Conservation (phyloP, 2,797 vertebrate species). For the Syndactyla subalaris region DNA sequence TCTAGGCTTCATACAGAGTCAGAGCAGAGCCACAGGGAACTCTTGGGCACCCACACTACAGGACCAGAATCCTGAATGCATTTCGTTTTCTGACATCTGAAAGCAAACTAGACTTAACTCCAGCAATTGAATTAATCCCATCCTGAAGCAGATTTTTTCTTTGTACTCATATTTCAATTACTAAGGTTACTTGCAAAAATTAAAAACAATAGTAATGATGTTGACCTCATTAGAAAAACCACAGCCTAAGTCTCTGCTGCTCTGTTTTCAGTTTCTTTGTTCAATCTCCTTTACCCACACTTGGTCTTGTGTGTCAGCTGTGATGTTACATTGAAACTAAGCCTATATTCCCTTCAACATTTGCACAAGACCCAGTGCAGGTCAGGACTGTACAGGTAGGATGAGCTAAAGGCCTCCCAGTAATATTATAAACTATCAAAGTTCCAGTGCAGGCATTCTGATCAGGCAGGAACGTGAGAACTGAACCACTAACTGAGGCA, state of each 20-base stretch:
- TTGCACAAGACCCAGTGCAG: not conserved
- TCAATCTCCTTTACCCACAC: not conserved
- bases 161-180: not conserved
- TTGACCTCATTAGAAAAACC: not conserved
- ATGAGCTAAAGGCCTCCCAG: not conserved
- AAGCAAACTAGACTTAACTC: not conserved
- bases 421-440: not conserved
- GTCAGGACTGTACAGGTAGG: not conserved
- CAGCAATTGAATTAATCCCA: not conserved
- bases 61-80: not conserved
- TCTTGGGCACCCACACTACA: not conserved
- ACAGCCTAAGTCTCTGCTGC: not conserved
- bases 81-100: not conserved
- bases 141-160: not conserved
- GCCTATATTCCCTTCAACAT: not conserved
- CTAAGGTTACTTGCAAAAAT: not conserved
- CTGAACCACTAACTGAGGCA: not conserved
- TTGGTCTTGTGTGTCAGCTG: not conserved
- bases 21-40: not conserved
- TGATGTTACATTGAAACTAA: not conserved
- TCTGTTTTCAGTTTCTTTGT: not conserved
- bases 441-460: not conserved
- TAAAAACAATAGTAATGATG: not conserved
- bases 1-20: not conserved
- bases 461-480: not conserved